Conservation (phyloP, 2,888 invertebrate species). For the Athalia circularis region DNA sequence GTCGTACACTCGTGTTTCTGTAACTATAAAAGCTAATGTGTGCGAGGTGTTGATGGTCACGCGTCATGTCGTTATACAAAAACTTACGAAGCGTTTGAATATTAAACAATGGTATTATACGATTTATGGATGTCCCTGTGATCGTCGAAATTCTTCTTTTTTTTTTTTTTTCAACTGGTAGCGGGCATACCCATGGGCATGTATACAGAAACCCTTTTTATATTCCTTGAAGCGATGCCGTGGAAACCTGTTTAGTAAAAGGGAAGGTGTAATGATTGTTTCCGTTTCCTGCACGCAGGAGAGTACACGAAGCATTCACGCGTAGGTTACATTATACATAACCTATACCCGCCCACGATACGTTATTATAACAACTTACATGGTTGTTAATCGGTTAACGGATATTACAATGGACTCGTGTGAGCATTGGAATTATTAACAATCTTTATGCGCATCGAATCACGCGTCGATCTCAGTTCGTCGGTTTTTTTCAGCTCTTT, state of each 20-base stretch:
- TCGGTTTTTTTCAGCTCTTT: too few species aligned
- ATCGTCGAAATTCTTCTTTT: too few species aligned
- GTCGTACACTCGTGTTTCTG: too few species aligned
- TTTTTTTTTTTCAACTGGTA: background rate
- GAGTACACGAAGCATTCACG: conserved; percentile 5
- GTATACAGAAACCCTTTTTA: background rate
- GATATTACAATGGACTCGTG: background rate
- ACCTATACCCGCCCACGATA: too few species aligned
- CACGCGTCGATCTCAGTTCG: background rate
- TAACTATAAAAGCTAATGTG: too few species aligned
- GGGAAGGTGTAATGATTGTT: conserved; percentile 55
- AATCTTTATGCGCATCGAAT: background rate
- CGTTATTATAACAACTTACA: background rate
- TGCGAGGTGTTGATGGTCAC: too few species aligned
- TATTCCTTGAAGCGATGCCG: conserved; percentile 23
- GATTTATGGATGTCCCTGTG: too few species aligned
- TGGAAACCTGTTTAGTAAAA: conserved; percentile 38
- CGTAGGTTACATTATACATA: too few species aligned
- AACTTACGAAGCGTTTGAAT: too few species aligned
- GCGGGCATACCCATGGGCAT: background rate
- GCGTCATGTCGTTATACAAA: too few species aligned
- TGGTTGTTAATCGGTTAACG: background rate
- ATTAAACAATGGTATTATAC: too few species aligned
- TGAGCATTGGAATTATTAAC: background rate
- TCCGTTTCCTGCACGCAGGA: conserved; percentile 55